Evolutionary conservation across 2,113 vertebrate genomes (phyloP).

Genomic region (Myxocyprinus asiaticus): DNA sequence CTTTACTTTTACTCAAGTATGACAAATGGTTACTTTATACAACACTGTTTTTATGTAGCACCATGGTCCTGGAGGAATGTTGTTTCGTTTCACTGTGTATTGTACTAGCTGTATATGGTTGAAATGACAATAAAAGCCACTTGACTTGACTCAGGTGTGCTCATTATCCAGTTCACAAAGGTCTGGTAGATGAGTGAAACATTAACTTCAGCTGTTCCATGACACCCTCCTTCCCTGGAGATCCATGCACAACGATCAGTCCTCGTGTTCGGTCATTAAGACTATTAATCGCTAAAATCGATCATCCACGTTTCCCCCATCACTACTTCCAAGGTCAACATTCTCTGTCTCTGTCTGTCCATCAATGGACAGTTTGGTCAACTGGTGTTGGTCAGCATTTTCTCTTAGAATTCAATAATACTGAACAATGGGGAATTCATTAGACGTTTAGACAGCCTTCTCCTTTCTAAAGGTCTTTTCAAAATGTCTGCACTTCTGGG

Average conservation of each 20-base stretch:
- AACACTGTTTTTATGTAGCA: too few species aligned
- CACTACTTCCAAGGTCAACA: constrained; percentile 28
- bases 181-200: constrained; percentile 45
- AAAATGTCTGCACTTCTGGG: too few species aligned
- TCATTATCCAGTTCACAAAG: constrained; percentile 34
- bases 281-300: constrained; percentile 44
- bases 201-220: constrained; percentile 38
- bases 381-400: neutral
- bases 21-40: too few species aligned
- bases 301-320: constrained; percentile 45
- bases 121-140: neutral
- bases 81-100: too few species aligned
- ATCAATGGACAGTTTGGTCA: constrained; percentile 21
- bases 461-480: too few species aligned
- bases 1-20: too few species aligned
- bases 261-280: constrained; percentile 54
- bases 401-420: neutral
- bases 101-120: too few species aligned
- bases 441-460: too few species aligned
- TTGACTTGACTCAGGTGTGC: too few species aligned
- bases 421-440: neutral
- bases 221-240: neutral
- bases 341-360: constrained; percentile 2
- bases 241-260: constrained; percentile 57
- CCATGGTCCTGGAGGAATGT: too few species aligned